Evolutionary conservation across 1,140 invertebrate genomes (phyloP), one percentile per base, ranked within the genome.

Genomic region (Himalopsyche phryganea): DNA sequence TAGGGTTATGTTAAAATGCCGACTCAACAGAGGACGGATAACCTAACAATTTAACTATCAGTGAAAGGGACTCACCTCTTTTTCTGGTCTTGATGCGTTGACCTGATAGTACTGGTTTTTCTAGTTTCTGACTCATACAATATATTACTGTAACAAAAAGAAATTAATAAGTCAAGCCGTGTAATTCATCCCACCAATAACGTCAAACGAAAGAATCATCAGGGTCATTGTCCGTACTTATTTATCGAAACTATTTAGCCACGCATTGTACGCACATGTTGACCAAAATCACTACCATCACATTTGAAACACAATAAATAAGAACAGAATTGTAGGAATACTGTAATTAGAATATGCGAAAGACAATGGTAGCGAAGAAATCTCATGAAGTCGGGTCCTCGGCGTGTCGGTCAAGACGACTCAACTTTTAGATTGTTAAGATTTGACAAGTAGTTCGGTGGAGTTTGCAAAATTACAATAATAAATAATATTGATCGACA

Each of bases 101-200:
- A 92, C 95, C 95, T 86, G 94, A 96, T 88, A 98, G 85, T 87
- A 94, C 90, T 88, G 94, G 94, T 92, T 96, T 96, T 94, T 97
- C 94, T 88, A 89, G 91, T 91, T 97, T 97, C 86, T 96, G 94
- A 97, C 92, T 97, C 95, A 98, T 98, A 94, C 92, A 97, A 96
- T 87, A 90, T 88, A 85, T 88, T 88, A 88, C 88, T 91, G 82
- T 65, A 90, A 85, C 70, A 73, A 72, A 73, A 83, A 65, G 67
- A 66, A 74, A 15, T 9, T 23, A 32, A 60, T 28, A 4, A 41
- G 13, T 52, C 36, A 44, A 7, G 38, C 18, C 19, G 14, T 6
- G 17, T 23, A 36, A 55, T 46, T 46, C 19, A 38, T 6, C 18
- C n/a, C 4, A 28, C 10, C 18, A n/a, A 45, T 17, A 19, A 32